Evolutionary conservation across 2,797 vertebrate species (phyloP).

Genomic region (Trachops cirrhosus): DNA sequence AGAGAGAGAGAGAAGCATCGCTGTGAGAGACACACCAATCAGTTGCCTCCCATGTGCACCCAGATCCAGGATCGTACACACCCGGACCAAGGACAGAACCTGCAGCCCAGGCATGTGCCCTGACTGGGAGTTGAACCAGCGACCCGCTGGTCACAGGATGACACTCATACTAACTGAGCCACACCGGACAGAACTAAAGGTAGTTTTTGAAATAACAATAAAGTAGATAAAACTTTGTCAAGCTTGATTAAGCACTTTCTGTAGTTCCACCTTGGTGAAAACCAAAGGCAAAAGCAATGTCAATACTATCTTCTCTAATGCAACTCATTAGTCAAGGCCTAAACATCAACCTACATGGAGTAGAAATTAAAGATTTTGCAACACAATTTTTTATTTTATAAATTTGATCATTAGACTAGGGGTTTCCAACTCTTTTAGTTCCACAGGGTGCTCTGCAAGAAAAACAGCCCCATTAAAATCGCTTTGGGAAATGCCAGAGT

Average conservation of each 20-base stretch:
- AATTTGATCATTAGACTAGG: background rate
- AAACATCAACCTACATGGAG: background rate
- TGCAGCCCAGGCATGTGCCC: no score
- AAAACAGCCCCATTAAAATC: conserved; percentile 6
- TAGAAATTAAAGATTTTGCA: conserved; percentile 19
- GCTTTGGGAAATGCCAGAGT: background rate
- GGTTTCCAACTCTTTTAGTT: background rate
- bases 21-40: no score
- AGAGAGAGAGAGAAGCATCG: no score
- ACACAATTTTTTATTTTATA: background rate
- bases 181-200: background rate
- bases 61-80: no score
- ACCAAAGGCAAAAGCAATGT: background rate
- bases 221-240: background rate
- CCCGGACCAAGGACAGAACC: no score
- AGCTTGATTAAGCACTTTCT: background rate
- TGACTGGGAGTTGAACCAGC: no score
- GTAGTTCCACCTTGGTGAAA: background rate
- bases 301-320: background rate
- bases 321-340: background rate
- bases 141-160: no score
- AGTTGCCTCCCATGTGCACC: no score
- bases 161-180: no score
- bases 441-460: background rate
- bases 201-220: background rate